Conservation (phyloP, 1,140 invertebrate genomes). For the Trichonephila inaurata region DNA sequence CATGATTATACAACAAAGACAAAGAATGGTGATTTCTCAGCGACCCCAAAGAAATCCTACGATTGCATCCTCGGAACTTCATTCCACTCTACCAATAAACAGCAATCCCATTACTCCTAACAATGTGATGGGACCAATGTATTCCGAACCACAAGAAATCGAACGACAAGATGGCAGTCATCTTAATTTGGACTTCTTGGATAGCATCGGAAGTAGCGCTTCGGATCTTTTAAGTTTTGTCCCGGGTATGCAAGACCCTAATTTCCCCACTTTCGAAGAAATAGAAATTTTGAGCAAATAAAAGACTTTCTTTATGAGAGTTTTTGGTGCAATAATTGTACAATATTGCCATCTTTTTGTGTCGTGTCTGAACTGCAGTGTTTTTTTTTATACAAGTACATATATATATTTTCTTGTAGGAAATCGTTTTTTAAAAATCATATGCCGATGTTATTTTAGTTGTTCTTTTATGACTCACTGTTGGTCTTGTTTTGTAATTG, state of each 20-base stretch:
- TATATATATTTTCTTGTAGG: background rate
- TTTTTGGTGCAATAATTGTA: conserved; percentile 43
- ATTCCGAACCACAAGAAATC: conserved; percentile 53
- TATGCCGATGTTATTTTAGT: background rate
- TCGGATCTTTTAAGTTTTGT: conserved; percentile 76
- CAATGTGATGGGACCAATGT: conserved; percentile 27
- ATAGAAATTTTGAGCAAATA: conserved; percentile 68
- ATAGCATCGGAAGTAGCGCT: conserved; percentile 75
- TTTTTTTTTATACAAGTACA: no score
- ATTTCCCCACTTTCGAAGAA: conserved; percentile 69
- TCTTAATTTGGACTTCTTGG: conserved; percentile 75
- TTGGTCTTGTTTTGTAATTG: no score
- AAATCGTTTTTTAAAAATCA: background rate
- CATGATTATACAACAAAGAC: conserved; percentile 37
- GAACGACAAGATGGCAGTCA: conserved; percentile 59
- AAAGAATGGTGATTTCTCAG: background rate
- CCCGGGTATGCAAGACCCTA: conserved; percentile 64
- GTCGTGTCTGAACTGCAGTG: background rate
- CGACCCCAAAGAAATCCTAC: conserved; percentile 27
- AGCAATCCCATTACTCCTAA: conserved; percentile 10
- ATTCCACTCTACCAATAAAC: conserved; percentile 25
- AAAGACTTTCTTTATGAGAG: background rate
- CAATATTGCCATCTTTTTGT: background rate
- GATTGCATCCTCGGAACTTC: background rate
- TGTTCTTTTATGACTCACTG: no score